phyloP scores from a whole-genome alignment of 2,888 invertebrate genomes.

The Pseudolycoriella hygida region DNA sequence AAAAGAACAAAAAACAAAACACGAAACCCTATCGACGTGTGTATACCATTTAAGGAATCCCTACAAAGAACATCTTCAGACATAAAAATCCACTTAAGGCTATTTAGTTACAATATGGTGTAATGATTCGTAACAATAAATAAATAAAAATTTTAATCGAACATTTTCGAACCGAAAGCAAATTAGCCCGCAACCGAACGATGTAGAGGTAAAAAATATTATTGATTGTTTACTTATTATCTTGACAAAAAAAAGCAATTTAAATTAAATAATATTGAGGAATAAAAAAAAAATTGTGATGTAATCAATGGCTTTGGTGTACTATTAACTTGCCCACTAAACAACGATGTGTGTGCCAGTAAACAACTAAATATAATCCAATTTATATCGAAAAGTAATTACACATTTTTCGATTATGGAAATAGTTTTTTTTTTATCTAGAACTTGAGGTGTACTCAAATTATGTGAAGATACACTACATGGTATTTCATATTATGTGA shows the following conservation, averaged over 20 bases:
- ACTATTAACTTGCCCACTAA: too few relatives aligned
- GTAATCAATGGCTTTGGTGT: too few relatives aligned
- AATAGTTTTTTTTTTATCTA: too few relatives aligned
- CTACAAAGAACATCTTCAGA: not conserved
- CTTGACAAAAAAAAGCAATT: too few relatives aligned
- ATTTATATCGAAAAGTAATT: constrained; percentile 1
- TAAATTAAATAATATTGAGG: too few relatives aligned
- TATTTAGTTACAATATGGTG: constrained; percentile 1
- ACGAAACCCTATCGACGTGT: constrained; percentile 1
- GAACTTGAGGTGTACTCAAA: too few relatives aligned
- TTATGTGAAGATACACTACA: too few relatives aligned
- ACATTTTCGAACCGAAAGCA: not conserved
- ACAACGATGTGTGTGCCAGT: too few relatives aligned
- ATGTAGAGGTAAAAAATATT: not conserved
- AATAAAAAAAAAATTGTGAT: too few relatives aligned
- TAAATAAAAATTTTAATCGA: too few relatives aligned
- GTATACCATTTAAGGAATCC: constrained; percentile 1
- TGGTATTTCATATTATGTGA: too few relatives aligned
- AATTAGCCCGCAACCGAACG: too few relatives aligned
- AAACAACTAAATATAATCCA: not conserved
- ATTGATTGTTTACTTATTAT: not conserved
- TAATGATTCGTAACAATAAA: not conserved
- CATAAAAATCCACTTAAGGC: constrained; percentile 1
- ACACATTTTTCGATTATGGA: not conserved
- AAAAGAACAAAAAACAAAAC: not conserved